Evolutionary conservation across 1,140 invertebrate species (phyloP).

Genomic region (Nomia melanderi): DNA sequence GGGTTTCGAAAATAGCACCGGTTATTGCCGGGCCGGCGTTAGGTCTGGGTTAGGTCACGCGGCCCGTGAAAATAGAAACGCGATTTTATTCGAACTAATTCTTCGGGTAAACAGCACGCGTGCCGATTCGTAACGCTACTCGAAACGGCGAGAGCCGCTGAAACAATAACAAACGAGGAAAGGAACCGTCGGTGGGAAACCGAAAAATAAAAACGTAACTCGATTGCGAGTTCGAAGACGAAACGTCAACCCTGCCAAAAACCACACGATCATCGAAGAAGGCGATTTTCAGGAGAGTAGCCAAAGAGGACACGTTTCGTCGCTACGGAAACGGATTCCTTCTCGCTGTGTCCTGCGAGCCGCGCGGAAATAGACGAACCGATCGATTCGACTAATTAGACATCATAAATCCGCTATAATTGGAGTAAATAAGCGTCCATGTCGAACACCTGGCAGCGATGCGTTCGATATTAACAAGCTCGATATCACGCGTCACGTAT

Average conservation of each 20-base stretch:
- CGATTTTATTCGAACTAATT: not conserved
- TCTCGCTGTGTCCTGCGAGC: not conserved
- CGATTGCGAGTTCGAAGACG: not conserved
- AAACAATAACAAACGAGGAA: not conserved
- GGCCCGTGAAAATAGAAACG: not conserved
- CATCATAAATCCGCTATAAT: not conserved
- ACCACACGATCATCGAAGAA: not conserved
- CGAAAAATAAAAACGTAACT: not conserved
- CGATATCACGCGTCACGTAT: no score
- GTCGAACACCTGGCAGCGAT: not conserved
- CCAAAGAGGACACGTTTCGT: not conserved
- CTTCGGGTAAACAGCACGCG: not conserved
- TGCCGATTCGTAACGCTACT: not conserved
- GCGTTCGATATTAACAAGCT: no score
- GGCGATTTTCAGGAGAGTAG: constrained; percentile 1
- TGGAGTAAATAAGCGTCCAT: not conserved
- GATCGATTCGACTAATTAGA: not conserved
- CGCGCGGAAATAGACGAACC: not conserved
- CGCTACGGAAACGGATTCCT: constrained; percentile 3
- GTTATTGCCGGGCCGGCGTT: no score
- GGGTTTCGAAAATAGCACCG: not conserved
- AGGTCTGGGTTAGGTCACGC: not conserved
- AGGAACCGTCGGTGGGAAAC: not conserved
- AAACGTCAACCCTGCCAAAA: not conserved
- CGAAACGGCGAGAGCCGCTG: not conserved